These are phyloP conservation scores for Scatophagus argus DNA, from an alignment of 2,113 vertebrate species.

Conservation along the genomic window DNA sequence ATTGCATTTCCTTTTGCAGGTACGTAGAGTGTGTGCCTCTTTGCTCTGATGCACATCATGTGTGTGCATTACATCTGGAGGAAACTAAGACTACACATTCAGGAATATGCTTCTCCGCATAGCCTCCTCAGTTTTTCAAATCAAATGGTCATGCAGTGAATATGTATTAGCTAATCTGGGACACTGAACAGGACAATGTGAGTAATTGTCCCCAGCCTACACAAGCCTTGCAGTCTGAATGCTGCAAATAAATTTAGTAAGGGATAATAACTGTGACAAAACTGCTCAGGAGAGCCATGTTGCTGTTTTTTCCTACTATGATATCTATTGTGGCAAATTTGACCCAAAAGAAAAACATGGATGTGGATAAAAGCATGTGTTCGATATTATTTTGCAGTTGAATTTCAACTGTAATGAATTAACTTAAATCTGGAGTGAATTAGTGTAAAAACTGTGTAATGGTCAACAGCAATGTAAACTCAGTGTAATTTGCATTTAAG, in stretches of 20 bases:
- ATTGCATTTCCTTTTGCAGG: slow-evolving; percentile 12
- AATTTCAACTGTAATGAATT: neutral
- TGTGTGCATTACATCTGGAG: slow-evolving; percentile 13
- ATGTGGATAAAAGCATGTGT: neutral
- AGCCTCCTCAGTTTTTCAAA: slow-evolving; percentile 35
- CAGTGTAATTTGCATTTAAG: slow-evolving; percentile 9
- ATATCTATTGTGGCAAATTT: neutral
- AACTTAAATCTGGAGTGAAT: neutral
- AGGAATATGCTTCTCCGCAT: slow-evolving; percentile 39
- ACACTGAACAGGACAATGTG: neutral
- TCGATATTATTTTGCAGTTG: neutral
- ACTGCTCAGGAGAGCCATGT: neutral
- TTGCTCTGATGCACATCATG: slow-evolving; percentile 16
- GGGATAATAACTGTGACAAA: slow-evolving; percentile 3
- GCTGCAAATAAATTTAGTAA: neutral
- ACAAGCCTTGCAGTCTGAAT: neutral
- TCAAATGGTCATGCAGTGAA: slow-evolving; percentile 46
- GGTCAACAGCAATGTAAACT: neutral
- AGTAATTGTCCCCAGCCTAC: slow-evolving; percentile 3
- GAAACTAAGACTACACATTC: slow-evolving; percentile 19
- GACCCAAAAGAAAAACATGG: slow-evolving; percentile 6
- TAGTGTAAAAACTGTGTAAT: neutral
- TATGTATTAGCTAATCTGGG: slow-evolving; percentile 17
- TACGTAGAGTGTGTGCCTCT: slow-evolving; percentile 26
- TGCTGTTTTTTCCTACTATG: neutral